Evolutionary conservation across 2,113 vertebrate species (phyloP), one percentile per base, ranked within the genome.

Genomic region (Mohoua ochrocephala): DNA sequence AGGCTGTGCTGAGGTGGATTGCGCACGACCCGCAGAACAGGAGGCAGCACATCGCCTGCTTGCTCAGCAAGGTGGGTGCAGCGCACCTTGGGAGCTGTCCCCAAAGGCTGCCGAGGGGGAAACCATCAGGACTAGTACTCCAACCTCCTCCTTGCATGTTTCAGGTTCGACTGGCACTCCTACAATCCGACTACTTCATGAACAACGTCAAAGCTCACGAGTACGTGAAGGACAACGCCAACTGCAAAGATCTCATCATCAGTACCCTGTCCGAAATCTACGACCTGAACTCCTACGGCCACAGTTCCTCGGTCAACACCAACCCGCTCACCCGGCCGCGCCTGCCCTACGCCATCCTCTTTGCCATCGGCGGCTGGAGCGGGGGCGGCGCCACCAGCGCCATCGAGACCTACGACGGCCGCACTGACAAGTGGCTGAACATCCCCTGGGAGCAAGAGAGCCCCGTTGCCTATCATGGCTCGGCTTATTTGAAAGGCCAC

Each of bases 311-410:
- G 0, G 94, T 96, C 44, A 96, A 97, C 7, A 24, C 73, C 83
- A 98, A 97, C 87, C 96, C 95, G 0, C 96, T 99, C 56, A 98
- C 97, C 5, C 97, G 97, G 67, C 98, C 98, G 8, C 98, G 98
- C n/a, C 95, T 99, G 81, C 98, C 99, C 50, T 97, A 97, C 1
- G 86, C 97, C 93, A 87, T 99, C 87, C 80, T 99, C 21, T 98
- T 99, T 11, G 98, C 98, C 5, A 97, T 98, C 4, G 98, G 98
- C 4, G 99, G 99, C 94, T 98, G 98, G 98, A 98, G 98, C 2
- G 97, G 95, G 7, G 97, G 97, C 12, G 97, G 96, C 67, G 98
- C 98, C 0, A 98, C 98, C 89, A 98, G 98, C 11, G 94, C 97
- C 84, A 98, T 99, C 2, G 98, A 99, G 86, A 97, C 98, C 0